Conservation (phyloP, 2,797 vertebrate genomes). For the Cheirogaleus major region DNA sequence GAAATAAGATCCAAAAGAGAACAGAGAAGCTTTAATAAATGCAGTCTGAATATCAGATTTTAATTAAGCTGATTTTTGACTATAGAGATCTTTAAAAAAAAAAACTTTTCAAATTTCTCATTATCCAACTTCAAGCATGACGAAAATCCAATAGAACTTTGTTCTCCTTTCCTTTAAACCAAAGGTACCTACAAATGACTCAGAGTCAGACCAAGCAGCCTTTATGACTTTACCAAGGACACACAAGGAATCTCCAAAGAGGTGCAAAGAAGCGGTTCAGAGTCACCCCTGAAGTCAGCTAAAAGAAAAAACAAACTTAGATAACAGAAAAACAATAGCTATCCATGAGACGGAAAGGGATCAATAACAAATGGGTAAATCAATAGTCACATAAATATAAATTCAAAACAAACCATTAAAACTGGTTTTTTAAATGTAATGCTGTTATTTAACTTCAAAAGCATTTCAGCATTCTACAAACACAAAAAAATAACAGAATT, state of each 20-base stretch:
- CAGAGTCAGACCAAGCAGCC: not conserved
- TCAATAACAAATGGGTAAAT: not conserved
- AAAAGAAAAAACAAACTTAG: not conserved
- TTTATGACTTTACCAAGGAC: not conserved
- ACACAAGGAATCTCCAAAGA: not conserved
- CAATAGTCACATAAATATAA: not conserved
- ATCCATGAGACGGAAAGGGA: not conserved
- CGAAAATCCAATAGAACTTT: not conserved
- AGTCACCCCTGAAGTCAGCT: not conserved
- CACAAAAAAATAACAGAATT: not conserved
- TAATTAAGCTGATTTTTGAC: not conserved
- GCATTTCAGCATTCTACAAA: not conserved
- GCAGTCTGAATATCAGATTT: not conserved
- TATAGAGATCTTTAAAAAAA: not conserved
- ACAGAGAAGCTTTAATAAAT: not conserved
- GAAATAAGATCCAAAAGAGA: not conserved
- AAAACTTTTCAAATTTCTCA: not conserved
- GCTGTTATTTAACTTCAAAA: not conserved
- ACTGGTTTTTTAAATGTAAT: not conserved
- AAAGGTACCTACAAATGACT: not conserved
- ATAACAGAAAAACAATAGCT: not conserved
- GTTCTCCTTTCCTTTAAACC: not conserved
- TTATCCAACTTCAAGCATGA: not conserved
- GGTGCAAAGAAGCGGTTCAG: not conserved
- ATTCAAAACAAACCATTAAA: not conserved